These are phyloP conservation scores for Scolopax mira DNA, from an alignment of 2,113 vertebrate species.

Conservation along the genomic window DNA sequence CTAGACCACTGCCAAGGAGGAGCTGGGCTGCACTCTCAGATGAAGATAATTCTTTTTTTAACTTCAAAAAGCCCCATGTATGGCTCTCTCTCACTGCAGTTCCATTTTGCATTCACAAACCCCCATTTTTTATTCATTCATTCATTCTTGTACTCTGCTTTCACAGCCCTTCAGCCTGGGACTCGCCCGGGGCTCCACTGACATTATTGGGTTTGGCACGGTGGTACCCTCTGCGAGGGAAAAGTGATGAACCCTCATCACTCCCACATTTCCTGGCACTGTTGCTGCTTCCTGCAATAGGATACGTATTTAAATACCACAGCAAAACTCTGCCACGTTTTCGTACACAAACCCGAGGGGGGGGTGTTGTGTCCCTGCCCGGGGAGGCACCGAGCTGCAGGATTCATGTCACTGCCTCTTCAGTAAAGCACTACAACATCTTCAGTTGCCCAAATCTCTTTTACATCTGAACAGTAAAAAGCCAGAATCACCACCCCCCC, in stretches of 20 bases:
- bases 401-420: background rate
- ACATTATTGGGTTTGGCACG: background rate
- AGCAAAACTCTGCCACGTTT: background rate
- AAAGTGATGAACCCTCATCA: background rate
- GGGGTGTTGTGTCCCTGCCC: fast-evolving
- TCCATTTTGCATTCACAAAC: background rate
- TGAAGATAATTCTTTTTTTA: background rate
- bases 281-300: background rate
- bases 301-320: fast-evolving
- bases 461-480: background rate
- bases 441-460: background rate
- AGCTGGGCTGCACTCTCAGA: background rate
- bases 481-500: background rate
- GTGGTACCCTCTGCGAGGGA: fast-evolving
- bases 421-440: background rate
- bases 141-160: background rate
- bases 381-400: background rate
- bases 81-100: too few relatives aligned
- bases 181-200: background rate
- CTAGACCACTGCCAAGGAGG: fast-evolving
- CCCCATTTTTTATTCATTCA: background rate
- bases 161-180: background rate
- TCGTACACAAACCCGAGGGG: fast-evolving
- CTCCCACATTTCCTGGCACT: background rate
- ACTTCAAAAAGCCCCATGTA: fast-evolving